Percentiles rank a stretch among this genome's conserved stretches.
These are phyloP conservation scores for Tenualosa ilisha DNA, from an alignment of 2,797 vertebrate genomes.

Conservation along the genomic window DNA sequence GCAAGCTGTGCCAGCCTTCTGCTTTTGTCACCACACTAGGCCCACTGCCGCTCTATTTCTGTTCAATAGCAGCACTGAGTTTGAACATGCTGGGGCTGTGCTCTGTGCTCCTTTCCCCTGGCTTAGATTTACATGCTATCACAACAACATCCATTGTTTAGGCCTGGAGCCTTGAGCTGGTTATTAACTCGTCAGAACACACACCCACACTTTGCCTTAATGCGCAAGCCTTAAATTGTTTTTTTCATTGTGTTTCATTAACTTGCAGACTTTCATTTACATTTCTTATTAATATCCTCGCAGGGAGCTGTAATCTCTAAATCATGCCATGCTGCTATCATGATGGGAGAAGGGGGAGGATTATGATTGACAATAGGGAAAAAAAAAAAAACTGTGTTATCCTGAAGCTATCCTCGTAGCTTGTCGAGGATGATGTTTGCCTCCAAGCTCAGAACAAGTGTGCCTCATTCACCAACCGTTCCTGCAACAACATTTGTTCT, in stretches of 20 bases:
- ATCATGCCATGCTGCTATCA: neutral
- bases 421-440: neutral
- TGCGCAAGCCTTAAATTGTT: neutral
- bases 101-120: neutral
- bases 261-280: neutral
- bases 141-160: conserved; percentile 9
- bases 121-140: neutral
- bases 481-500: too few relatives aligned
- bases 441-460: neutral
- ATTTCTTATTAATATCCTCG: conserved; percentile 13
- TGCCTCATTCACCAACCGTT: too few relatives aligned
- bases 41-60: neutral
- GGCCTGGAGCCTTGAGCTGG: neutral
- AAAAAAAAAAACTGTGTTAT: neutral
- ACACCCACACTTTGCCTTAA: conserved; percentile 4
- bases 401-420: neutral
- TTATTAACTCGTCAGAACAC: conserved; percentile 14
- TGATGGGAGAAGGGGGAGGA: neutral
- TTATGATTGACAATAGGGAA: neutral
- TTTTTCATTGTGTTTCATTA: neutral
- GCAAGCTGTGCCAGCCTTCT: neutral
- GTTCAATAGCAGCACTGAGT: neutral
- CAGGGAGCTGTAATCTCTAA: conserved; percentile 5
- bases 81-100: neutral
- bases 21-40: neutral